phyloP scores from a whole-genome alignment of 1,140 invertebrate species.

The Linepithema humile region DNA sequence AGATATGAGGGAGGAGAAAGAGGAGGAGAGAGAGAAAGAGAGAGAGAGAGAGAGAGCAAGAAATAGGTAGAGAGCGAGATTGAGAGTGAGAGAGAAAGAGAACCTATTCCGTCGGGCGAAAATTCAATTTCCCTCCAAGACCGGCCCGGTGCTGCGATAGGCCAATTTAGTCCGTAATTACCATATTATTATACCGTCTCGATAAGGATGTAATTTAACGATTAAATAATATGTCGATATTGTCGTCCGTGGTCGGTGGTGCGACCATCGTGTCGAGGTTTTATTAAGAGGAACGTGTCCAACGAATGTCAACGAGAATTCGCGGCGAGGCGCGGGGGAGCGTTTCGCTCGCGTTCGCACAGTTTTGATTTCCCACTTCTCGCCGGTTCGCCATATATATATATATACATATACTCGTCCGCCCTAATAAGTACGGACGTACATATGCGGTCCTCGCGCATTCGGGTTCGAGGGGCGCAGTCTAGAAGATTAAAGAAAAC shows the following conservation, averaged over 20 bases:
- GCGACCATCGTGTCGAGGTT: conserved; percentile 32
- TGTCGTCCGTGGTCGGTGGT: conserved; percentile 26
- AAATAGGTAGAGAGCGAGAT: conserved; percentile 3
- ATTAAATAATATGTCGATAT: conserved; percentile 50
- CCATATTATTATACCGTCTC: conserved; percentile 57
- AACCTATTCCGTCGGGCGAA: conserved; percentile 60
- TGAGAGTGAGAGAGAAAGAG: conserved; percentile 14
- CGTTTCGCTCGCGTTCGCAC: conserved; percentile 36
- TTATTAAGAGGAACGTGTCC: conserved; percentile 67
- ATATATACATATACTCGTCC: conserved; percentile 19
- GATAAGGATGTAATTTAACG: conserved; percentile 64
- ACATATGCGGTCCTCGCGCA: conserved; percentile 46
- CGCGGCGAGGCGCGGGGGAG: conserved; percentile 30
- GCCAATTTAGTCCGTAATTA: conserved; percentile 67
- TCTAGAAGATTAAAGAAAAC: conserved; percentile 68
- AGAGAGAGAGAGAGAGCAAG: not conserved
- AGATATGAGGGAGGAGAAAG: not conserved
- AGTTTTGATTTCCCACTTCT: conserved; percentile 56
- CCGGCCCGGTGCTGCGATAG: conserved; percentile 64
- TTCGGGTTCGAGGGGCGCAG: conserved; percentile 34
- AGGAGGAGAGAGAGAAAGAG: not conserved
- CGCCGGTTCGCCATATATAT: conserved; percentile 51
- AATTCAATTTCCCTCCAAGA: conserved; percentile 65
- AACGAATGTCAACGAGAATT: conserved; percentile 74
- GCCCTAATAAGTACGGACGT: conserved; percentile 30